Evolutionary conservation across 1,140 invertebrate genomes (phyloP).

Genomic region (Littorina saxatilis): DNA sequence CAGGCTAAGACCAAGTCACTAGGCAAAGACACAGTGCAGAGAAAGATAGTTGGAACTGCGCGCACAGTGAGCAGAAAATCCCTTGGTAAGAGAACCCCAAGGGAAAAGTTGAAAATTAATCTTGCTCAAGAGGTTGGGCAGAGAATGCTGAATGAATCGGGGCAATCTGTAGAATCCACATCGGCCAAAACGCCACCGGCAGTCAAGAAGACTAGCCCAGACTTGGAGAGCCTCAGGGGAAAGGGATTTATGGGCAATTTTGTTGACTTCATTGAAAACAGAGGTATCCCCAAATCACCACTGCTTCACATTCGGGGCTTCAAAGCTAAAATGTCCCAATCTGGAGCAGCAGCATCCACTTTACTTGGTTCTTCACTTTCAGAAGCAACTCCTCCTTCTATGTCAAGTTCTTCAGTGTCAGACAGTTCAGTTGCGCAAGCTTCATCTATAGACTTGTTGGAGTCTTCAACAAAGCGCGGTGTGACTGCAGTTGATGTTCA

Average conservation of each 20-base stretch:
- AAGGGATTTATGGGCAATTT: constrained; percentile 42
- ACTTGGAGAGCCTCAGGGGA: constrained; percentile 32
- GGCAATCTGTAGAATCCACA: no score
- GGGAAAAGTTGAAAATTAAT: no score
- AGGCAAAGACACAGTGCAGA: no score
- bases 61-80: no score
- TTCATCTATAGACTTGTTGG: background rate
- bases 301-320: background rate
- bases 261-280: constrained; percentile 42
- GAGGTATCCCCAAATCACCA: background rate
- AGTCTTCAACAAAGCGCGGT: no score
- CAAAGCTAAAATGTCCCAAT: background rate
- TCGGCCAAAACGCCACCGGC: background rate
- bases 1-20: background rate
- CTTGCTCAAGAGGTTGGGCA: no score
- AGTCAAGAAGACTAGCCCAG: background rate
- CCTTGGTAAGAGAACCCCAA: no score
- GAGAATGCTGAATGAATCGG: no score
- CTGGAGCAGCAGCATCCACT: background rate
- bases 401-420: background rate
- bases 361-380: no score
- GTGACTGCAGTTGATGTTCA: no score
- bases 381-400: no score
- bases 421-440: background rate
- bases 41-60: no score